Conservation (phyloP, 1,140 invertebrate species). For the Thereuonema tuberculata region DNA sequence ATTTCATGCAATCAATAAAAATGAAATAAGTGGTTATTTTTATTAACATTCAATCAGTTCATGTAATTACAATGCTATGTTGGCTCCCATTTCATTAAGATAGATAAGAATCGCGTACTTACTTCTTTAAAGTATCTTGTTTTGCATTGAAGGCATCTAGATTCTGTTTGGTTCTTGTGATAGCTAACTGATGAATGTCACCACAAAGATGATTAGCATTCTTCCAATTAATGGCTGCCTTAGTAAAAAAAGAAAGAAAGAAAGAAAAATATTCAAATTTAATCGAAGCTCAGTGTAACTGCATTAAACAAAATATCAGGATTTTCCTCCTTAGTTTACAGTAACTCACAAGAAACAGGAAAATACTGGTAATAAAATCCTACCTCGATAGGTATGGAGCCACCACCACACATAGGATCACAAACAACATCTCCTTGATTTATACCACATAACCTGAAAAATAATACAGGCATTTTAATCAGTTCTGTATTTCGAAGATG, state of each 20-base stretch:
- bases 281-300: too few species aligned
- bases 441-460: conserved; percentile 34
- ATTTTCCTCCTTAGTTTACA: too few species aligned
- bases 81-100: too few species aligned
- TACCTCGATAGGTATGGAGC: conserved; percentile 44
- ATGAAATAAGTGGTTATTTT: too few species aligned
- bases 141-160: conserved; percentile 26
- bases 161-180: conserved; percentile 32
- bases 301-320: too few species aligned
- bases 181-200: conserved; percentile 35
- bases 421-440: conserved; percentile 41
- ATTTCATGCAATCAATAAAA: too few species aligned
- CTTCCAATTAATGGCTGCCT: conserved; percentile 28
- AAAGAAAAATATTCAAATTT: conserved; percentile 30
- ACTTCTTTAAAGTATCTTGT: neutral
- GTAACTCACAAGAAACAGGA: too few species aligned
- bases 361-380: too few species aligned
- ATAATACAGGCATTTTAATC: conserved; percentile 8
- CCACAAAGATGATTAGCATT: conserved; percentile 33
- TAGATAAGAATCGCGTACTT: neutral
- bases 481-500: conserved; percentile 7
- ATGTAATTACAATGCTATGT: too few species aligned
- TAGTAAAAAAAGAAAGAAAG: too few species aligned
- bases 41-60: too few species aligned
- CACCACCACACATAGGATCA: conserved; percentile 47